phyloP scores from a whole-genome alignment of 2,113 vertebrate genomes.

The Pandion haliaetus region DNA sequence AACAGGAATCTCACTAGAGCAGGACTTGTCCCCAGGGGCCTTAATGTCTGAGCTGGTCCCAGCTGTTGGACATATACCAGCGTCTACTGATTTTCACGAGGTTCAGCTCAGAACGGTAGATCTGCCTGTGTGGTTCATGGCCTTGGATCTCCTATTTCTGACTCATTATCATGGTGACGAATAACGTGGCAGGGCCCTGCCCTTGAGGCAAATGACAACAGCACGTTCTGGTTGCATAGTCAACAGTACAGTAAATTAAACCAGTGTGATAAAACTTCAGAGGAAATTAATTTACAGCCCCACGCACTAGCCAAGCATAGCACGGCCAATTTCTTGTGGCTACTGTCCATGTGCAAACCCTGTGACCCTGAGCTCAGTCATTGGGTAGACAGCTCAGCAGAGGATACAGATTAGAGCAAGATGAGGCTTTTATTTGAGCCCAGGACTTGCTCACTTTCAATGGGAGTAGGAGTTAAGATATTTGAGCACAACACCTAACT shows the following conservation, averaged over 20 bases:
- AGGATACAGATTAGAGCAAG: not conserved
- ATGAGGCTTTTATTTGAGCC: not conserved
- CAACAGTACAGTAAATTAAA: not conserved
- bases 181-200: not conserved
- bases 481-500: not conserved
- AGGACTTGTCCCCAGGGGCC: not conserved
- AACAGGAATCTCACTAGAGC: not conserved
- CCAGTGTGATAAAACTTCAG: not conserved
- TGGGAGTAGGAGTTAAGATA: not conserved
- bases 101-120: not conserved
- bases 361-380: not conserved
- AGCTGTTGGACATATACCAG: not conserved
- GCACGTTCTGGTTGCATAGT: not conserved
- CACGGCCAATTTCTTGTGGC: not conserved
- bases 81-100: not conserved
- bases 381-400: not conserved
- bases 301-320: not conserved
- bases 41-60: not conserved
- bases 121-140: not conserved
- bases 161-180: not conserved
- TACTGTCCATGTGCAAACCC: not conserved
- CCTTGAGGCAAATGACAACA: not conserved
- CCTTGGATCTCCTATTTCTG: not conserved
- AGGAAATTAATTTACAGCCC: constrained; percentile 5
- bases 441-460: not conserved